Conservation (phyloP, 2,888 invertebrate genomes). For the Diarsia brunnea region DNA sequence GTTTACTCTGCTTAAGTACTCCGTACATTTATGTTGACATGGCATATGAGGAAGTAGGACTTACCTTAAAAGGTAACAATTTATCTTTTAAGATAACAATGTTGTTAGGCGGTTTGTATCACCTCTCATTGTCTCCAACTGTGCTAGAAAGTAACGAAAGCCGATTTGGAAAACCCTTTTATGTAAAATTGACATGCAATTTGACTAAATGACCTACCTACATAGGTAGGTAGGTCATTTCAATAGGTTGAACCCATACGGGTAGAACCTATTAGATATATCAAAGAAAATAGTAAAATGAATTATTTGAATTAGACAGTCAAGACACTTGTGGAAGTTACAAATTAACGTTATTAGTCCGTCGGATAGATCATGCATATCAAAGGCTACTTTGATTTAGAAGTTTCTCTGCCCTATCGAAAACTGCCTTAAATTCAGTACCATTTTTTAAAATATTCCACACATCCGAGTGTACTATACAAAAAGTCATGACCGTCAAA, state of each 20-base stretch:
- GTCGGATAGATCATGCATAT: not conserved
- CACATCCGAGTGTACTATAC: not conserved
- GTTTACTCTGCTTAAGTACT: conserved; percentile 16
- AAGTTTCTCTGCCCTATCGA: not conserved
- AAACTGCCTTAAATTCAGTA: not conserved
- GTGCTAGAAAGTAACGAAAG: not conserved
- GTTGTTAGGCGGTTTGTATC: not conserved
- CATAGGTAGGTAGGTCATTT: no score
- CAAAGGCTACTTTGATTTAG: not conserved
- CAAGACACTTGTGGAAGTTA: not conserved
- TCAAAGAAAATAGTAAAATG: not conserved
- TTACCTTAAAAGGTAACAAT: not conserved
- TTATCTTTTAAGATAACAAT: not conserved
- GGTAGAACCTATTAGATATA: not conserved
- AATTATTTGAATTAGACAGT: not conserved
- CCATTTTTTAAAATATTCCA: not conserved
- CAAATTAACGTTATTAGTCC: not conserved
- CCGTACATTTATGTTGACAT: not conserved
- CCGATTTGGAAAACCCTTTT: not conserved
- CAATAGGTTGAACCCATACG: no score
- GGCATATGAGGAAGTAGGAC: not conserved
- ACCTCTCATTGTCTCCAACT: not conserved
- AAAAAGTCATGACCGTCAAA: not conserved
- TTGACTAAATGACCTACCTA: not conserved
- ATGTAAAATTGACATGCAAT: not conserved